Conservation (phyloP, 2,797 vertebrate genomes). For the Buphagus erythrorhynchus region DNA sequence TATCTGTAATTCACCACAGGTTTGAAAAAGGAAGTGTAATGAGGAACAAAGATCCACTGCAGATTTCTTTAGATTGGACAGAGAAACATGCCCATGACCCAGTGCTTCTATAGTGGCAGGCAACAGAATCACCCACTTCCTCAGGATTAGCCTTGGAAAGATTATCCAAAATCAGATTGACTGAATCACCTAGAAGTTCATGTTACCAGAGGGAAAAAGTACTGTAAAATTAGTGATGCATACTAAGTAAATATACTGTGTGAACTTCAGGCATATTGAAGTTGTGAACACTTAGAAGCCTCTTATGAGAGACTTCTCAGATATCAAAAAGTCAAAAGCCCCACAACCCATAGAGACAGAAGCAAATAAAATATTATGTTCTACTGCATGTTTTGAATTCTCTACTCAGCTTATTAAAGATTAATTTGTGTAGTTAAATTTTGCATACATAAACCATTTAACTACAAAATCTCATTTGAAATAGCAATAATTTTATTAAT, state of each 20-base stretch:
- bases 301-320: background rate
- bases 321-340: background rate
- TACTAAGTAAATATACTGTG: background rate
- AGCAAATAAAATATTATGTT: background rate
- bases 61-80: background rate
- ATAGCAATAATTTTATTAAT: background rate
- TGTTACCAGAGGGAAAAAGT: background rate
- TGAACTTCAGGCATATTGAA: background rate
- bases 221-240: background rate
- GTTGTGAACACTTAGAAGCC: background rate
- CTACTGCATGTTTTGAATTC: background rate
- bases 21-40: background rate
- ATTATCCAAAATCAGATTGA: background rate
- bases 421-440: background rate
- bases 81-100: rapidly evolving
- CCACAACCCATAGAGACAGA: background rate
- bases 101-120: background rate
- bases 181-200: background rate
- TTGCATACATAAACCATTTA: background rate
- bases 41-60: background rate
- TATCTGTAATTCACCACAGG: background rate
- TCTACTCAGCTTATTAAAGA: background rate
- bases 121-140: background rate
- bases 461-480: background rate
- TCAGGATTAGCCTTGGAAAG: background rate